Evolutionary conservation across 2,888 invertebrate species (phyloP).

Genomic region (Drosophila longiperda): DNA sequence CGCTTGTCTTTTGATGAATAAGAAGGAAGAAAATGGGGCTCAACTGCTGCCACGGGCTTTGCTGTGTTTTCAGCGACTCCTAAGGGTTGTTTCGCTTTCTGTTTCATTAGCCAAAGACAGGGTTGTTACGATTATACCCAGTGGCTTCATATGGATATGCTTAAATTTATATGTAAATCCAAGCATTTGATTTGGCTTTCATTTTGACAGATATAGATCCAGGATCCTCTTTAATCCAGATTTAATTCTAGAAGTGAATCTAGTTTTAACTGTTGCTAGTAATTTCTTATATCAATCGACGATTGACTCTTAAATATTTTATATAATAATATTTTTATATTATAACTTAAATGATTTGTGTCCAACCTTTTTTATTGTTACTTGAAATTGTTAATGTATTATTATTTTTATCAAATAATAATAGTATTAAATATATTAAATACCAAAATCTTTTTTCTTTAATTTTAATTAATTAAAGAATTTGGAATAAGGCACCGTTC

Average conservation of each 20-base stretch:
- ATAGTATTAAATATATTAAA: background rate
- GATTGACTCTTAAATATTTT: too few relatives aligned
- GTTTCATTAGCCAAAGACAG: slow-evolving; percentile 40
- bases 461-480: background rate
- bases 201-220: background rate
- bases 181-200: slow-evolving; percentile 4
- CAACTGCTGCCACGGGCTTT: slow-evolving; percentile 30
- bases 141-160: background rate
- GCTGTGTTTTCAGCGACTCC: slow-evolving; percentile 7
- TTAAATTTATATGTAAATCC: too few relatives aligned
- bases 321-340: too few relatives aligned
- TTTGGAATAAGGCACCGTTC: background rate
- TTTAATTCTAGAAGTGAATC: background rate
- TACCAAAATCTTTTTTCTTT: background rate
- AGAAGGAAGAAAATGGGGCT: slow-evolving; percentile 17
- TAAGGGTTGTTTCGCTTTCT: slow-evolving; percentile 54
- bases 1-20: slow-evolving; percentile 34
- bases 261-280: background rate
- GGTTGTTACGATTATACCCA: slow-evolving; percentile 44
- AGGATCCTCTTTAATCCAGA: background rate
- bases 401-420: background rate
- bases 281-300: background rate
- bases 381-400: background rate
- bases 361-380: background rate
- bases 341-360: background rate